Base-by-base conservation (phyloP, 2,797 vertebrate species). In the Sebastes melanostomus region DNA sequence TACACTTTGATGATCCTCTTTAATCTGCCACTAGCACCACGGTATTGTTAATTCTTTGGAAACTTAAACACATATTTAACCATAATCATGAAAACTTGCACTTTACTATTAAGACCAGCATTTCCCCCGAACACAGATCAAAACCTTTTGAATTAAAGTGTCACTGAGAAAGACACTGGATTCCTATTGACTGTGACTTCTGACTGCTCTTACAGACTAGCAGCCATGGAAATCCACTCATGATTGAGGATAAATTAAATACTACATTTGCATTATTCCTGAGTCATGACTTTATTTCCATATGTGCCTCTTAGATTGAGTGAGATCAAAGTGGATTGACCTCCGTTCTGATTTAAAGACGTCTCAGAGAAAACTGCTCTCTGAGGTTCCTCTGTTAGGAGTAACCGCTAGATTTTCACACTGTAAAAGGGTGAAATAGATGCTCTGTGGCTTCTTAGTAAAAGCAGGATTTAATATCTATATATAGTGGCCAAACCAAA, bases 291-390 rank as follows among this genome's bases (percentile, higher is more conserved):
- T 63, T n/a, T 11, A 52, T 56, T 67, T n/a, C 38, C 18, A 56
- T 22, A 16, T 14, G 13, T 18, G 67, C 14, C 61, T 74, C 27
- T 77, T 59, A 56, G 66, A 78, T 16, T 27, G 25, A 80, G 55
- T 20, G 65, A 30, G 52, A 69, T 69, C 38, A 80, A 78, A 81
- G 72, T 24, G 11, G 77, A 63, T 63, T 61, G 74, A 82, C 68
- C 81, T 86, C 27, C 27, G 10, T 20, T 70, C 46, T 13, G 52
- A 59, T 62, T 80, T 56, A 60, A 80, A 75, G 67, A 80, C 4
- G 34, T 71, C 74, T 83, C 34, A n/a, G 55, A 76, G 71, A 50
- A 66, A 71, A 71, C 18, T 3, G 10, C 38, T 58, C 27, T 56
- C 59, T 10, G 34, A 54, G 32, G 59, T 27, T 77, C 18, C 27